Percentiles rank a stretch among this genome's conserved stretches.
phyloP scores from a whole-genome alignment of 2,113 vertebrate genomes.

The Thunnus thynnus region DNA sequence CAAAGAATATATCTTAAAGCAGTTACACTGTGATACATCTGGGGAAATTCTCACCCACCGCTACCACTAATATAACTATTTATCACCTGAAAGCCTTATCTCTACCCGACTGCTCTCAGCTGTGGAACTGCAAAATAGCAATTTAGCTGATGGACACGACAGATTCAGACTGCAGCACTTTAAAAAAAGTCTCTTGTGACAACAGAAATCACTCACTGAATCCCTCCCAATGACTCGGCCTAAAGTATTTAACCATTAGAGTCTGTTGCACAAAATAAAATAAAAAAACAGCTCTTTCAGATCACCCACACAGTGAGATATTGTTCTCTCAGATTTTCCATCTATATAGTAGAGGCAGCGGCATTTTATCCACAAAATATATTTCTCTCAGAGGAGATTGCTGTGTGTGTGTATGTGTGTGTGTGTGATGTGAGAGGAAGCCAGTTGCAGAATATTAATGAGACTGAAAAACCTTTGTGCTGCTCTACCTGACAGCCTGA shows the following conservation, averaged over 20 bases:
- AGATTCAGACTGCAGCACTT: neutral
- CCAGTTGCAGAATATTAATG: slow-evolving; percentile 69
- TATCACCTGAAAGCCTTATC: neutral
- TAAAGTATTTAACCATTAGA: slow-evolving; percentile 41
- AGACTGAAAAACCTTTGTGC: slow-evolving; percentile 35
- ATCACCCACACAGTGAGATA: neutral
- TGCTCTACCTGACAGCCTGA: slow-evolving; percentile 49
- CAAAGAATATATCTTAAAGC: neutral
- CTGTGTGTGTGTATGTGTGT: slow-evolving; percentile 3
- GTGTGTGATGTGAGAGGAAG: slow-evolving; percentile 22
- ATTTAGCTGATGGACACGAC: neutral
- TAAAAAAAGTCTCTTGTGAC: neutral
- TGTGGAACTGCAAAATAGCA: neutral
- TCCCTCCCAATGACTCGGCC: slow-evolving; percentile 7
- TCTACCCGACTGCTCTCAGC: neutral
- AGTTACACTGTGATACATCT: too few relatives aligned
- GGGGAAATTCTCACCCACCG: too few relatives aligned
- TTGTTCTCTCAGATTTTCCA: slow-evolving; percentile 15
- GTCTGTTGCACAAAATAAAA: slow-evolving; percentile 22
- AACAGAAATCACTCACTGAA: slow-evolving; percentile 12
- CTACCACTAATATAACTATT: too few relatives aligned
- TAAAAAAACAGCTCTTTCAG: slow-evolving; percentile 20
- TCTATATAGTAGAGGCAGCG: slow-evolving; percentile 7
- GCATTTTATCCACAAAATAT: slow-evolving; percentile 33
- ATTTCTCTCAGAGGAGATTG: slow-evolving; percentile 31